Evolutionary conservation across 1,140 invertebrate genomes (phyloP).

Genomic region (Phymastichus coffea): DNA sequence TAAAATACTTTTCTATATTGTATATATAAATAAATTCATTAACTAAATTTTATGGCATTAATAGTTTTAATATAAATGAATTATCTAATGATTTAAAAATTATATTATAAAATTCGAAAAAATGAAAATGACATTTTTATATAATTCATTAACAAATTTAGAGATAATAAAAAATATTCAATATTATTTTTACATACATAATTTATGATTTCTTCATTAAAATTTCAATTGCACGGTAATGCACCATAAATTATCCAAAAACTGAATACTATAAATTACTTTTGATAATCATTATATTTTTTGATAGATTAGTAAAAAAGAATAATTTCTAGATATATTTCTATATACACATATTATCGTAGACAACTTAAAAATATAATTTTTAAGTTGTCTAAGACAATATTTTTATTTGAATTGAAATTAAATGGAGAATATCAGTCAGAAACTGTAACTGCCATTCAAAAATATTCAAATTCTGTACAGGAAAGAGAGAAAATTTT

Average conservation of each 20-base stretch:
- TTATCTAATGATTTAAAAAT: too few species aligned
- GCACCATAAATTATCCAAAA: not conserved
- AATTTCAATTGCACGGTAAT: not conserved
- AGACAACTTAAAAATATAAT: too few species aligned
- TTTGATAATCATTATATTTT: not conserved
- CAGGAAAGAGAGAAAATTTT: not conserved
- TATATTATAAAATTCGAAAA: not conserved
- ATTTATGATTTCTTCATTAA: not conserved
- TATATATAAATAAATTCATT: too few species aligned
- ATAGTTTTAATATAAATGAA: too few species aligned
- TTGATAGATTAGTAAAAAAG: not conserved
- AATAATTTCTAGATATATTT: not conserved
- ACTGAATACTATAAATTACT: not conserved
- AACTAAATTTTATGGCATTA: too few species aligned
- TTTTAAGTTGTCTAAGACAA: too few species aligned
- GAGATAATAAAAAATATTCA: not conserved
- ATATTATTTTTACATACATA: too few species aligned
- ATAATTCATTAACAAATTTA: not conserved
- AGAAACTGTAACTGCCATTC: slow-evolving; percentile 12
- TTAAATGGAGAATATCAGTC: not conserved
- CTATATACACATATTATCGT: not conserved
- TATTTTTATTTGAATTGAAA: not conserved
- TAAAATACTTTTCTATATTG: too few species aligned
- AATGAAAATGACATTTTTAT: not conserved
- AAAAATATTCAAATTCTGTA: not conserved